Evolutionary conservation across 2,888 invertebrate genomes (phyloP).

Genomic region (Augochlorella aurata): DNA sequence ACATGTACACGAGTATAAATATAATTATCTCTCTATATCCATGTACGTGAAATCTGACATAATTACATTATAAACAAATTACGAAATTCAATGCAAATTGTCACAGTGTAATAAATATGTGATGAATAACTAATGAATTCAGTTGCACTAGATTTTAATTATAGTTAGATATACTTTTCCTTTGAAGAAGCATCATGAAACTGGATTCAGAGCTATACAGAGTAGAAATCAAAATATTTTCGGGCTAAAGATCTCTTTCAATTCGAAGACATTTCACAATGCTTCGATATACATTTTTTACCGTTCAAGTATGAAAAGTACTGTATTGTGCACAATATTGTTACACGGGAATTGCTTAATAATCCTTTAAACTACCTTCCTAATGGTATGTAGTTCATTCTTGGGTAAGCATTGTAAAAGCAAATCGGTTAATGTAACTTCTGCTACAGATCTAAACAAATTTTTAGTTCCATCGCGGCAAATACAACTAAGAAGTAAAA

Average conservation of each 20-base stretch:
- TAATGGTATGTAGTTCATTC: constrained; percentile 48
- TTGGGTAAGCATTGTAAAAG: constrained; percentile 27
- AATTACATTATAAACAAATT: constrained; percentile 64
- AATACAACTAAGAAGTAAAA: neutral
- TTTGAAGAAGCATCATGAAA: constrained; percentile 41
- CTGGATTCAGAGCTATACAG: constrained; percentile 1
- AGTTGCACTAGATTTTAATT: constrained; percentile 30
- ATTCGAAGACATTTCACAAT: constrained; percentile 41
- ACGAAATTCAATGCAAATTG: constrained; percentile 55
- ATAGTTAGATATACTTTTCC: constrained; percentile 17
- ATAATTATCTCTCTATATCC: constrained; percentile 45
- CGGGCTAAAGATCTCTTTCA: neutral
- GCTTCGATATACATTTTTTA: constrained; percentile 25
- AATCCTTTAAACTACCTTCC: constrained; percentile 20
- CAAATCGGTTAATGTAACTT: neutral
- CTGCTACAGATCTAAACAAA: neutral
- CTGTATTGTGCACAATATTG: constrained; percentile 46
- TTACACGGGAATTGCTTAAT: constrained; percentile 40
- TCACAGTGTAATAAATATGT: constrained; percentile 56
- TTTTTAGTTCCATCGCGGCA: neutral
- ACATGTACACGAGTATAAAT: constrained; percentile 55
- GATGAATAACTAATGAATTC: constrained; percentile 28
- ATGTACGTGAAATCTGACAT: constrained; percentile 35
- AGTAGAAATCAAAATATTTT: constrained; percentile 13
- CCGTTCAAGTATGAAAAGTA: constrained; percentile 30